Base-by-base conservation (phyloP, 2,797 vertebrate species). In the Avahi laniger region DNA sequence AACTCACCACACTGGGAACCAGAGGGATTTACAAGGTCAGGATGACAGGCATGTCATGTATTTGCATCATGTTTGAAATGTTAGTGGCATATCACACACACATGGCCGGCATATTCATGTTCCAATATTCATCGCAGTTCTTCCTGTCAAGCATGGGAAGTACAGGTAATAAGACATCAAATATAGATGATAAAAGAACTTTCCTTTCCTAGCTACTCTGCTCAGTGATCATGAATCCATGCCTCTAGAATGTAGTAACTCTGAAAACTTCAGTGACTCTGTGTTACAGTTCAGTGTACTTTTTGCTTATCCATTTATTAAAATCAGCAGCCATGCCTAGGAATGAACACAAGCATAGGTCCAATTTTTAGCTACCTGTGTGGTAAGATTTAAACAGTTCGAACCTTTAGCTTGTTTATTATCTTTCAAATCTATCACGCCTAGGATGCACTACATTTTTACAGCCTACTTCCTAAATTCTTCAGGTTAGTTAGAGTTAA, bases 1-100 rank as follows among this genome's bases (percentile, higher is more conserved):
- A 96, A 83, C 52, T 96, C 89, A 72, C 54, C 57, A 86, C 57
- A 41, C 26, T 41, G 33, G 67, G 28, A 94, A 84, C 65, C 26
- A 76, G 61, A 95, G 89, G 80, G n/a, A 97, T 93, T 96, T 94
- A 96, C 94, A 95, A 89, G 93, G 89, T 94, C 83, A 94, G 26
- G 63, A 79, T 96, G 97, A 94, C 94, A 97, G 50, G 65, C 50
- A 13, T 94, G 89, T 91, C 93, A 91, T 94, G 81, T 95, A 96
- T 95, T 91, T 93, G 89, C 61, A 89, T 89, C 75, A 65, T 82
- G 70, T 94, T 93, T 93, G 95, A 93, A 97, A 93, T 94, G 73
- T 96, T 92, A 81, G 79, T 82, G 69, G 38, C 82, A 89, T 79
- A 82, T 95, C 91, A 82, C 52, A 91, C 50, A 86, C 69, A 91